Evolutionary conservation across 2,888 invertebrate species (phyloP).

Genomic region (Phortica magna): DNA sequence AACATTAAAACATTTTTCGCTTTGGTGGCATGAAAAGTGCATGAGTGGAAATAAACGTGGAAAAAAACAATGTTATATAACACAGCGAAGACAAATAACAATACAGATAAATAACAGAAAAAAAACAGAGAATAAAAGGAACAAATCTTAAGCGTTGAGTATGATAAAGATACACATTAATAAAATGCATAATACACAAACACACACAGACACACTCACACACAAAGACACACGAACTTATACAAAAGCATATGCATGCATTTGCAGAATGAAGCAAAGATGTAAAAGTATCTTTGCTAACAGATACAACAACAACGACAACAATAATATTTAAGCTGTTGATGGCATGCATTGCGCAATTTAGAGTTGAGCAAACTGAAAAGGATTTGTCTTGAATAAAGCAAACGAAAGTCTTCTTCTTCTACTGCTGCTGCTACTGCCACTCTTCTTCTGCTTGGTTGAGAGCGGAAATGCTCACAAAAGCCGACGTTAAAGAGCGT

Average conservation of each 20-base stretch:
- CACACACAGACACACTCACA: not conserved
- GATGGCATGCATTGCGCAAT: constrained; percentile 14
- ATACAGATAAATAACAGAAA: not conserved
- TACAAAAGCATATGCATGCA: not conserved
- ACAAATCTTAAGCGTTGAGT: not conserved
- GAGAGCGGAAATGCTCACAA: not conserved
- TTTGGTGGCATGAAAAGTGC: not conserved
- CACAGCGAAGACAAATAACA: not conserved
- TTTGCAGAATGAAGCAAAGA: not conserved
- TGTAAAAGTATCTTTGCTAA: not conserved
- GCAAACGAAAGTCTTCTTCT: not conserved
- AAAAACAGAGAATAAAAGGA: not conserved
- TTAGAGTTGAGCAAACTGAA: constrained; percentile 10
- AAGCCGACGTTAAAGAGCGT: not conserved
- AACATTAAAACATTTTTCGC: not conserved
- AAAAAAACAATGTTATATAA: not conserved
- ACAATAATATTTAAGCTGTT: not conserved
- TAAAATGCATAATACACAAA: not conserved
- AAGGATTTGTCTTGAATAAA: constrained; percentile 4
- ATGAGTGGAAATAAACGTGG: not conserved
- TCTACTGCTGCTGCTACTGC: not conserved
- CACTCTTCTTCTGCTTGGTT: not conserved
- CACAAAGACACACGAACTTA: not conserved
- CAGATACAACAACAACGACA: not conserved
- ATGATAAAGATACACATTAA: constrained; percentile 16